Percentiles rank a stretch among this genome's conserved stretches.
Conservation (phyloP, 2,113 vertebrate genomes). For the Caranx ignobilis region DNA sequence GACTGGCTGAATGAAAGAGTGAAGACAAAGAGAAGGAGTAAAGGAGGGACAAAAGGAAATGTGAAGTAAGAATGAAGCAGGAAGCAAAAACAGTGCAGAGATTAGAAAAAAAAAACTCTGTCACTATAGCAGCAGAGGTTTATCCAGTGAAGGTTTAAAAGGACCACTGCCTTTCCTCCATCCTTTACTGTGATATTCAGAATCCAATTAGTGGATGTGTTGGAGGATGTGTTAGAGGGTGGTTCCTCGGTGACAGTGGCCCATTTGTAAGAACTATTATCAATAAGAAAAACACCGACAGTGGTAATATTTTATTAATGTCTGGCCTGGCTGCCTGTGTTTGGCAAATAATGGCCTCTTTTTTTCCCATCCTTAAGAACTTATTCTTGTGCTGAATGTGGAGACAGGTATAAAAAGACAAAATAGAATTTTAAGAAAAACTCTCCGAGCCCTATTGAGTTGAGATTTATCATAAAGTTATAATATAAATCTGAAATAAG, state of each 20-base stretch:
- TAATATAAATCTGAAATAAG: background rate
- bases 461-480: background rate
- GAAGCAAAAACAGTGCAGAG: background rate
- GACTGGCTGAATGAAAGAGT: background rate
- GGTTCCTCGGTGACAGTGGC: conserved; percentile 38
- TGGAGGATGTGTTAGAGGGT: conserved; percentile 19
- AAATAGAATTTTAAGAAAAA: background rate
- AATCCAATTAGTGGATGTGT: conserved; percentile 61
- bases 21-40: conserved; percentile 10
- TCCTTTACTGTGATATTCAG: conserved; percentile 53
- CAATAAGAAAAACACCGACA: conserved; percentile 31
- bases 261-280: conserved; percentile 55
- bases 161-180: conserved; percentile 28
- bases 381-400: background rate
- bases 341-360: conserved; percentile 18
- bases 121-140: conserved; percentile 26
- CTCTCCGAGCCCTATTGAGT: background rate
- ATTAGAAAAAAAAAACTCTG: conserved; percentile 15
- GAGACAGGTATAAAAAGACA: background rate
- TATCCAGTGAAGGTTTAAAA: conserved; percentile 33
- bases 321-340: background rate
- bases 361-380: background rate
- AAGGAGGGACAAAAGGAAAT: background rate
- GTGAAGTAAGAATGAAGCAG: background rate
- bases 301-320: conserved; percentile 63